Conservation (phyloP, 1,140 invertebrate genomes). For the Globodera ellingtonae region DNA sequence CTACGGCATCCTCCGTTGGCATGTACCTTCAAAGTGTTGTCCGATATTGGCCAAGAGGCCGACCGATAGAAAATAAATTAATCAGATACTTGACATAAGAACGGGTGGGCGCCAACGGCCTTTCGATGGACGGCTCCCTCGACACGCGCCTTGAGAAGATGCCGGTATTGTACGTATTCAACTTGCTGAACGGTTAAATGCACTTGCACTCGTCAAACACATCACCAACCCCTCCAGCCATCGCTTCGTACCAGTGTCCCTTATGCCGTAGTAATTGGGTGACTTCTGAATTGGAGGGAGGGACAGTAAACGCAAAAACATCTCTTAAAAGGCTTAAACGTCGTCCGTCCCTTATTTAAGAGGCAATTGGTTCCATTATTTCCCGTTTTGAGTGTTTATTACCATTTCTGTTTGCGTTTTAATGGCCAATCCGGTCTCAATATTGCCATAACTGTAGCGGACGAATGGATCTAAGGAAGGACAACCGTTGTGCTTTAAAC, state of each 20-base stretch:
- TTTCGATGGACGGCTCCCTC: slow-evolving; percentile 27
- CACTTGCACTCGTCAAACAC: slow-evolving; percentile 15
- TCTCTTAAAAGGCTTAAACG: too few relatives aligned
- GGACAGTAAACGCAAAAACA: too few relatives aligned
- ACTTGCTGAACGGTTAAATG: slow-evolving; percentile 12
- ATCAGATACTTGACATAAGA: slow-evolving; percentile 39
- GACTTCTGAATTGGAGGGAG: slow-evolving; percentile 14
- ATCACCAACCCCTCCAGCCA: slow-evolving; percentile 38
- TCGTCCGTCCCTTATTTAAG: too few relatives aligned
- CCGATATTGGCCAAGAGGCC: background rate
- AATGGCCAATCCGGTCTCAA: slow-evolving; percentile 33
- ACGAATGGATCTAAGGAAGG: slow-evolving; percentile 41
- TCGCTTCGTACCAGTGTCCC: slow-evolving; percentile 40
- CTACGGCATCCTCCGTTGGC: slow-evolving; percentile 42
- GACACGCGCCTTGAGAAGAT: slow-evolving; percentile 26
- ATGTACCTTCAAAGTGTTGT: slow-evolving; percentile 35
- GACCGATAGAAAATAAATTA: background rate
- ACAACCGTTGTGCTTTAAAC: background rate
- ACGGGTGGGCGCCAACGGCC: slow-evolving; percentile 39
- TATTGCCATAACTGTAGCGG: slow-evolving; percentile 47
- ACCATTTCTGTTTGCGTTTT: slow-evolving; percentile 45
- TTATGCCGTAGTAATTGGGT: slow-evolving; percentile 31
- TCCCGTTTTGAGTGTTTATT: background rate
- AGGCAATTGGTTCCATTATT: background rate
- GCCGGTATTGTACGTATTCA: slow-evolving; percentile 37